Evolutionary conservation across 2,888 invertebrate genomes (phyloP).

Genomic region (Diarsia dahlii): DNA sequence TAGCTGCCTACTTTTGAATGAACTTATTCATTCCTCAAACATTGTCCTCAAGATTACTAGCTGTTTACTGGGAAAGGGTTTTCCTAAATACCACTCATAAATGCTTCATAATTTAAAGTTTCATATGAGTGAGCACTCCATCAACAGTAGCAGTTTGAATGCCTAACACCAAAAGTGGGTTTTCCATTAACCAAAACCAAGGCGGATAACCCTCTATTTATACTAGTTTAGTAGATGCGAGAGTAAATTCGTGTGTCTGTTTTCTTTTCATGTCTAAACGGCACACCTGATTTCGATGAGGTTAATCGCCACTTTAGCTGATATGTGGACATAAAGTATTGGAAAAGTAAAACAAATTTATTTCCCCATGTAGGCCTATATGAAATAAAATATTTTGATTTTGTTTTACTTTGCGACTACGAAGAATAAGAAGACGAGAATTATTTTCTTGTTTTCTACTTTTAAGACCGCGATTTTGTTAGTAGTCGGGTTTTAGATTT

Average conservation of each 20-base stretch:
- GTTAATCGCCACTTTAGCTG: neutral
- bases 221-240: neutral
- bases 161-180: neutral
- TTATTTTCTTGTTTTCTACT: no score
- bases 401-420: no score
- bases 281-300: neutral
- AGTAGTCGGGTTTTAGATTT: no score
- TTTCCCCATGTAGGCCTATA: no score
- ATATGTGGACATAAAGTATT: no score
- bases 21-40: slow-evolving; percentile 6
- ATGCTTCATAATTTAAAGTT: neutral
- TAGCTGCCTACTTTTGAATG: neutral
- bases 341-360: no score
- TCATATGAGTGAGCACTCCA: neutral
- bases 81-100: neutral
- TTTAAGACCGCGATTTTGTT: no score
- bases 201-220: neutral
- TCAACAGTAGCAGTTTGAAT: neutral
- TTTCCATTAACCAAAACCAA: neutral
- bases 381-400: no score
- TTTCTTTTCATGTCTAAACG: neutral
- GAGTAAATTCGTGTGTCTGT: neutral
- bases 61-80: neutral
- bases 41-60: neutral
- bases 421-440: no score